Conservation (phyloP, 2,888 invertebrate genomes). For the Chrysolina americana region DNA sequence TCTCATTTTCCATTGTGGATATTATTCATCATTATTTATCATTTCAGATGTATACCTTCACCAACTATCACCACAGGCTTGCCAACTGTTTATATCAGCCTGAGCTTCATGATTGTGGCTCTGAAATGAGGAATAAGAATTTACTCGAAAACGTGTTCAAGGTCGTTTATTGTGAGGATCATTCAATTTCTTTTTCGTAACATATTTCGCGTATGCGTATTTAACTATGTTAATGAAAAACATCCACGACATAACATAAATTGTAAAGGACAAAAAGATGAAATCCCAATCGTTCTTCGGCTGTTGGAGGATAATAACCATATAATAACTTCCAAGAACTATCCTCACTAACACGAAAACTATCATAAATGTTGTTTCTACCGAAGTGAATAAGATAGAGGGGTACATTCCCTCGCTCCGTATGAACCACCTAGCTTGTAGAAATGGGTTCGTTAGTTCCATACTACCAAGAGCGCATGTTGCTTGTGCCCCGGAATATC, state of each 20-base stretch:
- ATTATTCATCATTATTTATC: too few relatives aligned
- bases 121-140: background rate
- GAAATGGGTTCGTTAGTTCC: constrained; percentile 76
- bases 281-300: constrained; percentile 69
- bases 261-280: constrained; percentile 56
- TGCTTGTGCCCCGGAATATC: constrained; percentile 71
- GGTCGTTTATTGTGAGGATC: constrained; percentile 7
- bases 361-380: constrained; percentile 72
- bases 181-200: constrained; percentile 1
- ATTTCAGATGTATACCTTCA: too few relatives aligned
- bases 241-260: constrained; percentile 66
- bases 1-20: too few relatives aligned
- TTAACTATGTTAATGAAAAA: constrained; percentile 62
- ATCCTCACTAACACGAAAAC: constrained; percentile 72
- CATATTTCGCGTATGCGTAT: constrained; percentile 60
- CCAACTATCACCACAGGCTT: too few relatives aligned
- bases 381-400: constrained; percentile 67
- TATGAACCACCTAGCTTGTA: constrained; percentile 77
- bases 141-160: background rate
- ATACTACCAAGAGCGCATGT: constrained; percentile 73
- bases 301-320: constrained; percentile 68
- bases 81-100: too few relatives aligned
- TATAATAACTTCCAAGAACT: constrained; percentile 71
- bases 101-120: too few relatives aligned
- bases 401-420: constrained; percentile 71